Evolutionary conservation across 2,113 vertebrate species (phyloP).

Genomic region (Amphilophus citrinellus): DNA sequence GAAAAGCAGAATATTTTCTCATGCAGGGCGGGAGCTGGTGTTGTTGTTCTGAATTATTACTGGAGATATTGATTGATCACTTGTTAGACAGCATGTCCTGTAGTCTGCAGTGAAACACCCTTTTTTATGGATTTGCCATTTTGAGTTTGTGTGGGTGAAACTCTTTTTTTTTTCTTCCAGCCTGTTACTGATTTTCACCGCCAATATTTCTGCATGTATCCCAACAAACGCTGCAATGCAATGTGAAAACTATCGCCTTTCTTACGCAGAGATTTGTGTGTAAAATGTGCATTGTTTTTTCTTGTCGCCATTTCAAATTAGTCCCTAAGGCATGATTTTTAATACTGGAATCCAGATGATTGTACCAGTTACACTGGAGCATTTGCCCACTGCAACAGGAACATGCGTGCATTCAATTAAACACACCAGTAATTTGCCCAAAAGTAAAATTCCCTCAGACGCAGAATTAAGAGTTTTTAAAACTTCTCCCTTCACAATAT

Average conservation of each 20-base stretch:
- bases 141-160: background rate
- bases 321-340: background rate
- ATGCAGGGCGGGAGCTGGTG: background rate
- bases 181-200: background rate
- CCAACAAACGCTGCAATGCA: background rate
- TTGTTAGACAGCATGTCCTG: slow-evolving; percentile 2
- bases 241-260: background rate
- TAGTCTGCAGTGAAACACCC: background rate
- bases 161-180: background rate
- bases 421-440: background rate
- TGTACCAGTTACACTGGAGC: background rate
- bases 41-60: background rate
- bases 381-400: background rate
- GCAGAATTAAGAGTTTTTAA: background rate
- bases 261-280: background rate
- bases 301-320: background rate
- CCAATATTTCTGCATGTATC: background rate
- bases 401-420: background rate
- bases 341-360: background rate
- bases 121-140: slow-evolving; percentile 25
- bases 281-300: background rate
- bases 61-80: background rate
- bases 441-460: background rate
- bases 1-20: background rate
- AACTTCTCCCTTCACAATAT: background rate